A percentile compares a stretch with the other conserved stretches of the same genome.
Conservation (phyloP, 2,113 vertebrate genomes). For the Gavialis gangeticus region DNA sequence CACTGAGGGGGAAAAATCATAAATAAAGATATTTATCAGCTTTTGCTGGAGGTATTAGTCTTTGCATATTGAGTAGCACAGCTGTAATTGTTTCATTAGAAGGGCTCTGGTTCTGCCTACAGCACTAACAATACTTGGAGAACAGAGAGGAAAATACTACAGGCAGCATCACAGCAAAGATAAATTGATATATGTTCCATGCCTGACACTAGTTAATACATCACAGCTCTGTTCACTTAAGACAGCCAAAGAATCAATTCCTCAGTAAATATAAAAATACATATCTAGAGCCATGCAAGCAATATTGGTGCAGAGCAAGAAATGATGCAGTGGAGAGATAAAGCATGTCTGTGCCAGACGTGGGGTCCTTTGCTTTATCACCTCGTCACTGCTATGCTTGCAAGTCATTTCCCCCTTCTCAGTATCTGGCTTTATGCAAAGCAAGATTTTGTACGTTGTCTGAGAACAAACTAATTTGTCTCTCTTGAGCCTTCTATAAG, state of each 20-base stretch:
- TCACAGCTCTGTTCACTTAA: constrained; percentile 59
- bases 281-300: background rate
- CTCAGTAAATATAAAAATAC: constrained; percentile 30
- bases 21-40: constrained; percentile 51
- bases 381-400: background rate
- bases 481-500: background rate
- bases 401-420: background rate
- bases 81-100: constrained; percentile 56
- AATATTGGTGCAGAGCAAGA: accelerated
- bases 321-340: accelerated
- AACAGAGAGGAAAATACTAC: background rate
- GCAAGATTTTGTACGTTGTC: background rate
- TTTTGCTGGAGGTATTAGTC: constrained; percentile 52
- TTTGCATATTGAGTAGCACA: constrained; percentile 12
- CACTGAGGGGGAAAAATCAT: background rate
- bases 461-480: background rate
- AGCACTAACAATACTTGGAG: background rate
- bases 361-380: background rate
- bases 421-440: background rate
- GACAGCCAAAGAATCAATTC: constrained; percentile 56
- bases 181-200: constrained; percentile 45
- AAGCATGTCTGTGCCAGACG: background rate
- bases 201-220: constrained; percentile 58
- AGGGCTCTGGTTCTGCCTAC: background rate
- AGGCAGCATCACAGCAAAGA: constrained; percentile 20